phyloP scores from a whole-genome alignment of 2,797 vertebrate species.

The Chloroceryle inda region DNA sequence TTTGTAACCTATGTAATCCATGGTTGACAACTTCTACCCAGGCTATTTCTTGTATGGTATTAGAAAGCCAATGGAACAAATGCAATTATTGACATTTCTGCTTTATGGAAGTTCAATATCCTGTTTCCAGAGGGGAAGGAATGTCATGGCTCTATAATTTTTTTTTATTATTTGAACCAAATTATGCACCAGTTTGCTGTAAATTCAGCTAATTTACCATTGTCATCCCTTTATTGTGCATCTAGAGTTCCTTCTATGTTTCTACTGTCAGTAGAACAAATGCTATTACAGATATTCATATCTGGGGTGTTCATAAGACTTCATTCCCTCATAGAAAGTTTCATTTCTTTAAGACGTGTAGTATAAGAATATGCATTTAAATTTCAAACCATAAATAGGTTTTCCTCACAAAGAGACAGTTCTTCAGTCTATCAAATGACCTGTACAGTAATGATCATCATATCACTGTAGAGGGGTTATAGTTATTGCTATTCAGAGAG shows the following conservation, averaged over 20 bases:
- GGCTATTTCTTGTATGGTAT: neutral
- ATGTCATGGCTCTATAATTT: neutral
- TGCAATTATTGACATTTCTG: neutral
- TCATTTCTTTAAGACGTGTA: neutral
- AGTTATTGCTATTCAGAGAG: neutral
- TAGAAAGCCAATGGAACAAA: neutral
- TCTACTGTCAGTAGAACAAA: neutral
- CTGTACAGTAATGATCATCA: neutral
- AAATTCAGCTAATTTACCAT: constrained; percentile 24
- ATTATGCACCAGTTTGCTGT: neutral
- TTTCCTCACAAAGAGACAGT: neutral
- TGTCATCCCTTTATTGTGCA: neutral
- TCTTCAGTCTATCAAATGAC: neutral
- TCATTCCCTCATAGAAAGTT: neutral
- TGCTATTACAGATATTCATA: neutral
- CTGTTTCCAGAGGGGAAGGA: neutral
- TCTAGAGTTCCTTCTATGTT: neutral
- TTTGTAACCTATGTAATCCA: neutral
- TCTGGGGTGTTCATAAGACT: neutral
- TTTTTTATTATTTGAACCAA: neutral
- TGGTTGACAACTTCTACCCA: neutral
- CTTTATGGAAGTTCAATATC: neutral
- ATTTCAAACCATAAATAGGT: neutral
- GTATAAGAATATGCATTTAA: neutral
- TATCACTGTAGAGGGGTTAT: neutral